These are phyloP conservation scores for Anthopleura xanthogrammica DNA, from an alignment of 92 coral and sea anemone genomes.

Conservation along the genomic window DNA sequence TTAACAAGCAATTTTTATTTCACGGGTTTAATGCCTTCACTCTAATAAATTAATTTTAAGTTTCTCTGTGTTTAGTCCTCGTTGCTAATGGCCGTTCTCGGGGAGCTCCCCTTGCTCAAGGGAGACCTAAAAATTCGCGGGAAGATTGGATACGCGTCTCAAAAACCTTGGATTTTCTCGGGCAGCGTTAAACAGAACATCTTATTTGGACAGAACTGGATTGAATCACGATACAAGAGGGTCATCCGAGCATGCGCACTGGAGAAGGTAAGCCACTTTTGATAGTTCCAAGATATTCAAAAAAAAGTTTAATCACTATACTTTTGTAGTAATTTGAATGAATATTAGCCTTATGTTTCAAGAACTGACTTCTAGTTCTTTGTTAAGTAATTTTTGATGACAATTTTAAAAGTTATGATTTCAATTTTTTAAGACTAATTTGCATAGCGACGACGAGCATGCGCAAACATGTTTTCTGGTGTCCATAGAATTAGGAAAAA, in stretches of 20 bases:
- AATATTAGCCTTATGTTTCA: too few species aligned
- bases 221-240: slow-evolving; percentile 58
- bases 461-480: too few species aligned
- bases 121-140: slow-evolving; percentile 74
- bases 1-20: too few species aligned
- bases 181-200: slow-evolving; percentile 92
- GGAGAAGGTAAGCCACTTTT: slow-evolving; percentile 61
- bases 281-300: background rate
- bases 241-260: slow-evolving; percentile 84
- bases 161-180: slow-evolving; percentile 91
- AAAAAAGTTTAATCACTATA: too few species aligned
- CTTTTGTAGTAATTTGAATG: too few species aligned
- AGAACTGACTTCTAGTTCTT: too few species aligned
- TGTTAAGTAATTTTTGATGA: too few species aligned
- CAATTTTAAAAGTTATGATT: too few species aligned
- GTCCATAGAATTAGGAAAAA: too few species aligned
- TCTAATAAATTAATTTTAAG: background rate
- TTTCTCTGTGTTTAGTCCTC: slow-evolving; percentile 55
- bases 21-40: too few species aligned
- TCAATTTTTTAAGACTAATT: too few species aligned
- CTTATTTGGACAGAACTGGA: slow-evolving; percentile 76
- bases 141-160: slow-evolving; percentile 82
- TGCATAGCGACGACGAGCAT: too few species aligned
- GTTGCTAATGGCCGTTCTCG: slow-evolving; percentile 75
- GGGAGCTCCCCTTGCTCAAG: slow-evolving; percentile 70